phyloP scores from a whole-genome alignment of 2,888 invertebrate species.

The Apamea crenata region DNA sequence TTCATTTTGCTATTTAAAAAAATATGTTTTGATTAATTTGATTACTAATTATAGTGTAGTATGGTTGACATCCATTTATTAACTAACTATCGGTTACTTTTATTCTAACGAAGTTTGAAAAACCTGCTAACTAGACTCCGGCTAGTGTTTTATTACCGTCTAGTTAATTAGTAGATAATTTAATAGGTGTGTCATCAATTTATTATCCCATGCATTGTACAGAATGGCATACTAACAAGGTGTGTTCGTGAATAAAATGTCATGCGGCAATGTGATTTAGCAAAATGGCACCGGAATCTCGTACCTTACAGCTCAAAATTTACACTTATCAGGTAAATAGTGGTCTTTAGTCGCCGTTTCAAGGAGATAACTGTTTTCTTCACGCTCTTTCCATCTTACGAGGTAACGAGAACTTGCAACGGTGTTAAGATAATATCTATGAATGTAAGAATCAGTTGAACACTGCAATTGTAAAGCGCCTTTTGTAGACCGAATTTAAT shows the following conservation, averaged over 20 bases:
- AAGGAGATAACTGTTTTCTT: constrained; percentile 46
- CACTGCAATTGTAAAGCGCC: not conserved
- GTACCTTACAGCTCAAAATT: constrained; percentile 25
- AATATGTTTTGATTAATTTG: not conserved
- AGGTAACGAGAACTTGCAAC: constrained; percentile 32
- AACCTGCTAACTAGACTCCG: too few relatives aligned
- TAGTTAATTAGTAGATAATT: not conserved
- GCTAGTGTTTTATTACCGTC: not conserved
- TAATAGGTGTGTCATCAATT: not conserved
- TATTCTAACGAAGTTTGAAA: not conserved
- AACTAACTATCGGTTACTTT: not conserved
- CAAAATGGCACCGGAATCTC: constrained; percentile 12
- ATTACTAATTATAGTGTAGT: too few relatives aligned
- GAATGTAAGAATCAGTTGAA: constrained; percentile 20
- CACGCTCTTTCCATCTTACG: not conserved
- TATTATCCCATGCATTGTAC: constrained; percentile 1
- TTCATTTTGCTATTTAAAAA: fast-evolving
- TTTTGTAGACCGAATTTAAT: not conserved
- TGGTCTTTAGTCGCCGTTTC: constrained; percentile 9
- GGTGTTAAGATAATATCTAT: constrained; percentile 34
- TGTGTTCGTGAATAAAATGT: constrained; percentile 17
- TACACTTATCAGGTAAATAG: constrained; percentile 39
- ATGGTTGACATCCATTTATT: not conserved
- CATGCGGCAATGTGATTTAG: constrained; percentile 9
- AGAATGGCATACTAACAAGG: constrained; percentile 4